Conservation (phyloP, 2,113 vertebrate genomes). For the Tragelaphus imberbis region DNA sequence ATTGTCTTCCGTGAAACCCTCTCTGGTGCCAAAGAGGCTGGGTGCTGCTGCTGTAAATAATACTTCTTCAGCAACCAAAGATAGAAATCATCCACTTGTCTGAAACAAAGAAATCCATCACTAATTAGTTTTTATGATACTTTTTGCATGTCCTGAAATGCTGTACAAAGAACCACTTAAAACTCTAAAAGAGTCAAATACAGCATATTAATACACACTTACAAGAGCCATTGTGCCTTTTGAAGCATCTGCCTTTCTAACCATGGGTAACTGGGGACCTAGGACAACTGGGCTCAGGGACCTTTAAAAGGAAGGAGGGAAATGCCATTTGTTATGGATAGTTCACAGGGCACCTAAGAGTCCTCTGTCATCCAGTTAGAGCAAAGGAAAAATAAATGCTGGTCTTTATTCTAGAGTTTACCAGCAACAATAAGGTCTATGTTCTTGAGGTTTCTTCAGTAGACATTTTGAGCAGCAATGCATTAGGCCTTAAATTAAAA, state of each 20-base stretch:
- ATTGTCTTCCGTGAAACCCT: background rate
- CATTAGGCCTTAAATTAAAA: constrained; percentile 54
- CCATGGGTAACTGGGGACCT: accelerated
- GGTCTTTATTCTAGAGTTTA: background rate
- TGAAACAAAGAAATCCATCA: background rate
- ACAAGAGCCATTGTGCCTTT: background rate
- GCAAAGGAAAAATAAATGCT: background rate
- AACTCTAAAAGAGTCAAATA: background rate
- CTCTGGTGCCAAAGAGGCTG: background rate
- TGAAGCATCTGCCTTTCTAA: background rate
- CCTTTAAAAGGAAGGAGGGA: background rate
- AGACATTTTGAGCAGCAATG: background rate
- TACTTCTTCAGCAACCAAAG: background rate
- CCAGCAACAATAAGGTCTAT: background rate
- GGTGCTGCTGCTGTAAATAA: background rate
- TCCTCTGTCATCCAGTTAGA: background rate
- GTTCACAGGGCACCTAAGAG: background rate
- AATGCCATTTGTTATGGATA: background rate
- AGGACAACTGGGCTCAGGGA: background rate
- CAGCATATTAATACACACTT: background rate
- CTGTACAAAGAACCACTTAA: background rate
- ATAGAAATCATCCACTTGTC: background rate
- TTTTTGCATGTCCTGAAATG: background rate
- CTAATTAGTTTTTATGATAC: background rate
- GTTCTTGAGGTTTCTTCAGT: background rate